Evolutionary conservation across 2,888 invertebrate genomes (phyloP), one percentile per base, ranked within the genome.

Genomic region (Torymus aiolomorphi): DNA sequence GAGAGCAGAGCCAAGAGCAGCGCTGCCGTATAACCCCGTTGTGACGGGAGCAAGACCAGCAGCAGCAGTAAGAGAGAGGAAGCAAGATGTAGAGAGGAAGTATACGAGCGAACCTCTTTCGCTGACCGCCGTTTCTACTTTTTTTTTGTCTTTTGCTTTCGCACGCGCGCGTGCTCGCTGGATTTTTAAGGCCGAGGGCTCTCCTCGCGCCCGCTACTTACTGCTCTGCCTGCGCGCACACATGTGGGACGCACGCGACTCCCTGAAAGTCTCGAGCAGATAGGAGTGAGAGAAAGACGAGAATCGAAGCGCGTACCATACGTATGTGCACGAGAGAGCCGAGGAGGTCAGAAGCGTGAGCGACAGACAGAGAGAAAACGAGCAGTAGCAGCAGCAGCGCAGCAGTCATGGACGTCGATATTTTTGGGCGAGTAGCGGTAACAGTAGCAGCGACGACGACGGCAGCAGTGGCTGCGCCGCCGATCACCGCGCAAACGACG

Each of bases 351-450:
- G 81, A 42, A 42, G 42, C 42, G 42, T 67, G 62, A 81, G 77
- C 75, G 56, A 71, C 20, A 63, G 71, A 56, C 12, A 56, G 75
- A 49, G 73, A 77, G 76, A 78, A 57, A 70, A 42, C 42, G 71
- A 78, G 69, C 66, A 59, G 24, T 14, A 79, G 73, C 63, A 75
- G 72, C 73, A 78, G 72, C 63, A 71, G 75, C 69, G 66, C 65
- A 69, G 78, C 88, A 88, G 88, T 86, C 89, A 89, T 90, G 89
- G 88, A 89, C 88, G 88, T 89, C 89, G 89, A 89, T 89, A 89
- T 87, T 89, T 87, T 88, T 87, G 88, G 88, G 73, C 81, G 76
- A 81, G 79, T 59, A 56, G 76, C 31, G 49, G 80, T 63, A 70
- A 70, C 65, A 61, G 42, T 65, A 59, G 54, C 73, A n/a, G 56